phyloP scores from a whole-genome alignment of 1,140 invertebrate species.

The Laupala kohalensis region DNA sequence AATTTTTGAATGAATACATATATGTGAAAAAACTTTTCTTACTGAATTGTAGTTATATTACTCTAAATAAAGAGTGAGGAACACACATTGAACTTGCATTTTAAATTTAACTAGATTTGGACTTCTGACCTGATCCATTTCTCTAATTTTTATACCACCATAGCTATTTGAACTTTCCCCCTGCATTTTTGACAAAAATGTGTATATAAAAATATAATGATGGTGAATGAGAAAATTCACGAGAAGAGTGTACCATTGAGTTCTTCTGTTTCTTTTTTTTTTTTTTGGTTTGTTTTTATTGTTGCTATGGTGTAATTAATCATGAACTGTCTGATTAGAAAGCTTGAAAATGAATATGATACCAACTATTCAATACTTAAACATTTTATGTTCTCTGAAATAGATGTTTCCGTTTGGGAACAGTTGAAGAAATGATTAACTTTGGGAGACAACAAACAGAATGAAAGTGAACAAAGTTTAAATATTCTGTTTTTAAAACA shows the following conservation, averaged over 20 bases:
- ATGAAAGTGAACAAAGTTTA: no score
- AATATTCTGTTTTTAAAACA: background rate
- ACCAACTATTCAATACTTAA: no score
- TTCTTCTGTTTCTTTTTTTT: background rate
- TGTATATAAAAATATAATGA: background rate
- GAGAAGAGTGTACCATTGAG: background rate
- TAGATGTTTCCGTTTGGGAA: no score
- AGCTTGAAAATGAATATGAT: no score
- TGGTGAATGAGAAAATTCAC: background rate
- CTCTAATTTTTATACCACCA: background rate
- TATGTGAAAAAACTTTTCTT: background rate
- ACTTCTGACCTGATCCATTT: background rate
- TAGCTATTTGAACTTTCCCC: background rate
- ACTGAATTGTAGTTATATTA: background rate
- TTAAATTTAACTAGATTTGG: background rate
- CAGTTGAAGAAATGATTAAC: no score
- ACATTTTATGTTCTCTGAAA: no score
- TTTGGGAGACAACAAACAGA: no score
- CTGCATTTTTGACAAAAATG: background rate
- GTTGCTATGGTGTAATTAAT: no score
- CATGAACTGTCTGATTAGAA: no score
- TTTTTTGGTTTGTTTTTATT: no score
- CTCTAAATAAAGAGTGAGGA: slow-evolving; percentile 1
- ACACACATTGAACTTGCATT: background rate
- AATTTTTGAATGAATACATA: background rate